Evolutionary conservation across 2,797 vertebrate genomes (phyloP), one percentile per base, ranked within the genome.

Genomic region (Chelon labrosus): DNA sequence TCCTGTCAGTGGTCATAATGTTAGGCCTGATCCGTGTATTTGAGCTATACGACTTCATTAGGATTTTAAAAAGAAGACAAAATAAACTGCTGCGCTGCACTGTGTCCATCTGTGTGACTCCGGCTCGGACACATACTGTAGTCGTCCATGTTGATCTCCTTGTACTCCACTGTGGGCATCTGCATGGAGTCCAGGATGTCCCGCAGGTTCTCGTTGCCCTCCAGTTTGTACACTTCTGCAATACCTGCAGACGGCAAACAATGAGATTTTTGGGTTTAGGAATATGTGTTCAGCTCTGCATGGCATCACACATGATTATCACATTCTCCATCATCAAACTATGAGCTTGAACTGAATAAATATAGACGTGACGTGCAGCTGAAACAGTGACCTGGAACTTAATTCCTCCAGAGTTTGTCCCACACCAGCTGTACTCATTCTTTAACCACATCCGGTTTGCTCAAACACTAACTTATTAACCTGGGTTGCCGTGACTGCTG

Each of bases 131-230:
- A 94, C 97, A 67, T 93, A 99, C 98, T 94, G 90, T 98, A 99
- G 88, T 98, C 98, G 0, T 97, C 96, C 7, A 96, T 88, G 81
- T 88, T 91, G 70, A 99, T 93, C 56, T 96, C 94, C 72, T 53
- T 90, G 89, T 97, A 98, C 60, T 99, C 97, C 64, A 95, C 91
- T 38, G 67, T 94, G 27, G 98, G 98, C 96, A 98, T 98, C 94
- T 99, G 98, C 85, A 96, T 94, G 53, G 95, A 94, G 50, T 92
- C 93, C 62, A 98, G 77, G 0, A 89, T 92, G 77, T 68, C 80
- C 86, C 92, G 93, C 41, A 99, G 92, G 12, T 95, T 94, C 62
- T 95, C 95, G 9, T 99, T 99, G 70, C 85, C 90, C 86, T 99
- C 98, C 54, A 99, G 91, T 65, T 96, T 96, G 66, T 94, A 93